Evolutionary conservation across 2,888 invertebrate genomes (phyloP), one percentile per base, ranked within the genome.

Genomic region (Campoletis raptor): DNA sequence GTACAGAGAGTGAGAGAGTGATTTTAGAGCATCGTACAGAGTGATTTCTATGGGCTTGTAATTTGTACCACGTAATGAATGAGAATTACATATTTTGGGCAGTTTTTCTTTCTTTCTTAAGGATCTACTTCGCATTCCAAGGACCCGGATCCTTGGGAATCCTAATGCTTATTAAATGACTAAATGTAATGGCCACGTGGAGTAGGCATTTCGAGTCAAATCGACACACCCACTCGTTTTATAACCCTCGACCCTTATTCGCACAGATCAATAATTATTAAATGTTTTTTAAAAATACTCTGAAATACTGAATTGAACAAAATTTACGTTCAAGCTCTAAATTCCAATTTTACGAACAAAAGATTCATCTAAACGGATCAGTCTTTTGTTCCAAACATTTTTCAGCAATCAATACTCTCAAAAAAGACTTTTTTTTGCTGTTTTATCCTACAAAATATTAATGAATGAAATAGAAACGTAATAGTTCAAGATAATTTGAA

Each of bases 1-100:
- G 66, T 81, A 86, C 80, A 73, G 77, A 85, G 81, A 85, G 81
- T 81, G 77, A 78, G 80, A 78, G 78, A 81, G 83, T 67, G 81
- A 78, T 73, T 66, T 52, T 67, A 80, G 81, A 85, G 80, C 48
- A 74, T 72, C 76, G 78, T 80, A 80, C 45, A 80, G 80, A 83
- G 64, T 83, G 73, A 73, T 69, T 54, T 80, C 45, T 64, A 70
- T 73, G 30, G 67, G 67, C 8, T 81, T 77, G 45, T 37, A 48
- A 42, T 70, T 81, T 67, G 30, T 67, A 80, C 76, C 76, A 57
- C 77, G 36, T 36, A 57, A 67, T 64, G 37, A 40, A 40, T 36
- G 52, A 48, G 37, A 66, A 67, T 48, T 61, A 72, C 40, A 45
- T 48, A 40, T 73, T 52, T 48, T 0, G 21, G 73, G 52, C 2